Evolutionary conservation across 2,888 invertebrate genomes (phyloP).

Genomic region (Pedicia rivosa): DNA sequence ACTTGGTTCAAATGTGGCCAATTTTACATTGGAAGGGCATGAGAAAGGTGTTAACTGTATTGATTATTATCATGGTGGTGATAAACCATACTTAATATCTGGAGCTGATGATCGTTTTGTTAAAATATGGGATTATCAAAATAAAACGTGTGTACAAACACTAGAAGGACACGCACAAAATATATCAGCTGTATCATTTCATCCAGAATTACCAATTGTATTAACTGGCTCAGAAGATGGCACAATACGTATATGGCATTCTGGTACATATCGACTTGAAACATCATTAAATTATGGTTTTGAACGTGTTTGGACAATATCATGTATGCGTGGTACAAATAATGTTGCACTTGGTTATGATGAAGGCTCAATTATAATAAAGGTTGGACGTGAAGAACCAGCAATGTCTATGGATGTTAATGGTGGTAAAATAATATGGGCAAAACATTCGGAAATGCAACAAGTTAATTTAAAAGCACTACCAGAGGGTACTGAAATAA

Average conservation of each 20-base stretch:
- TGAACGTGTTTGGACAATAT: slow-evolving; percentile 95
- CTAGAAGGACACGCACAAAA: slow-evolving; percentile 95
- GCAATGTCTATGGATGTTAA: slow-evolving; percentile 98
- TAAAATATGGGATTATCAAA: slow-evolving; percentile 99
- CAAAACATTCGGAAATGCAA: slow-evolving; percentile 95
- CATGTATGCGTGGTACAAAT: slow-evolving; percentile 84
- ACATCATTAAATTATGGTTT: slow-evolving; percentile 95
- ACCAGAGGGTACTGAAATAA: slow-evolving; percentile 60
- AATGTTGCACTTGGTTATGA: slow-evolving; percentile 81
- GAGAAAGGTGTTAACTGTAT: slow-evolving; percentile 99
- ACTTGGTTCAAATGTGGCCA: slow-evolving; percentile 89
- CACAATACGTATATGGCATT: slow-evolving; percentile 95
- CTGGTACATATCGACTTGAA: slow-evolving; percentile 93
- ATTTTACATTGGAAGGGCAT: slow-evolving; percentile 96
- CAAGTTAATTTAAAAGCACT: slow-evolving; percentile 85
- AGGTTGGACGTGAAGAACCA: slow-evolving; percentile 85
- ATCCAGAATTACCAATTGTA: slow-evolving; percentile 94
- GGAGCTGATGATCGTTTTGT: slow-evolving; percentile 96
- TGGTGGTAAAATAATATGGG: slow-evolving; percentile 99
- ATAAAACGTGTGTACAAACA: slow-evolving; percentile 98
- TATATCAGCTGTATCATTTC: slow-evolving; percentile 89
- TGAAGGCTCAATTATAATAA: slow-evolving; percentile 31
- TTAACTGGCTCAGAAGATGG: slow-evolving; percentile 97
- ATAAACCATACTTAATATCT: slow-evolving; percentile 97
- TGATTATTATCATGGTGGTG: slow-evolving; percentile 97